Percentiles rank a stretch among this genome's conserved stretches.
These are phyloP conservation scores for Onychorhynchus coronatus DNA, from an alignment of 2,113 vertebrate genomes.

Conservation along the genomic window DNA sequence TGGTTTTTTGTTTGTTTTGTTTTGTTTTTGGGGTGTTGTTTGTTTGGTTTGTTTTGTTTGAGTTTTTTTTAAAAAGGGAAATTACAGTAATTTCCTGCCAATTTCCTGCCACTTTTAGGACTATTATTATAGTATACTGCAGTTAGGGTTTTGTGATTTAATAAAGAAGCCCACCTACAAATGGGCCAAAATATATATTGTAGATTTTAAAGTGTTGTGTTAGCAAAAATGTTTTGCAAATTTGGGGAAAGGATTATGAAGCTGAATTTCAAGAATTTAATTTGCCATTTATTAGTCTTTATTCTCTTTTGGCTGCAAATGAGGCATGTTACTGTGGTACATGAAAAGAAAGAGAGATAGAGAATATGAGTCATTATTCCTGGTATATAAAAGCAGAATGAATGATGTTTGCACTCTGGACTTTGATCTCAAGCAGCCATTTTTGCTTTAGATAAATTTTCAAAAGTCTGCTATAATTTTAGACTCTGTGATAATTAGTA, in stretches of 20 bases:
- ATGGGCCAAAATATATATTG: not conserved
- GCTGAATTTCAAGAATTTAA: not conserved
- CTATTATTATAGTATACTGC: not conserved
- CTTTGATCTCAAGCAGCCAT: constrained; percentile 8
- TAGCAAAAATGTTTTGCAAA: constrained; percentile 9
- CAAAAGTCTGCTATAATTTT: not conserved
- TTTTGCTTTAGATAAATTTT: constrained; percentile 28
- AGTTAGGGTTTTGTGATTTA: constrained; percentile 14
- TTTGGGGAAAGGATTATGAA: not conserved
- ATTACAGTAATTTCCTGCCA: constrained; percentile 29
- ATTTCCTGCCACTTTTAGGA: not conserved
- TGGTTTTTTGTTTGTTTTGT: too few relatives aligned
- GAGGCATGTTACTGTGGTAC: not conserved
- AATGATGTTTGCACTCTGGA: not conserved
- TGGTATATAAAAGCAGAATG: not conserved
- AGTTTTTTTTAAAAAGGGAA: not conserved
- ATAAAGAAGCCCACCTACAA: constrained; percentile 5
- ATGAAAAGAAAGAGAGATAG: not conserved
- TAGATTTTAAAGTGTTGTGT: not conserved
- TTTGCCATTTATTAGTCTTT: not conserved
- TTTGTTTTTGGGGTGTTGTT: too few relatives aligned
- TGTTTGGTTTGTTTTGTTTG: too few relatives aligned
- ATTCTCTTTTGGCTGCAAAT: not conserved
- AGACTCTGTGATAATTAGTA: not conserved
- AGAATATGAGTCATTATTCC: not conserved